phyloP scores from a whole-genome alignment of 2,113 vertebrate genomes.

The Phalacrocorax brasilianus region DNA sequence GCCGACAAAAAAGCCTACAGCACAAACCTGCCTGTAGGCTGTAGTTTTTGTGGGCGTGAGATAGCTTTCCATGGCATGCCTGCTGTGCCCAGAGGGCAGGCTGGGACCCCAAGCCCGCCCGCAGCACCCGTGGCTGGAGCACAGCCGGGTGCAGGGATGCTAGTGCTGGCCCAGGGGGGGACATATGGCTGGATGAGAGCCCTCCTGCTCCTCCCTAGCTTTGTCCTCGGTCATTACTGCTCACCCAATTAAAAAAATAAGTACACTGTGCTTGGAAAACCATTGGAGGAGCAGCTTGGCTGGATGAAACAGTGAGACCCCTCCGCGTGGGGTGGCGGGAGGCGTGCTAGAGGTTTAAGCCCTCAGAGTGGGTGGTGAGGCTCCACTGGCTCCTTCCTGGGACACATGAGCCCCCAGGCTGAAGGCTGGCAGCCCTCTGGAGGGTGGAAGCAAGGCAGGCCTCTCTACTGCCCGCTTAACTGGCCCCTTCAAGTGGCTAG shows the following conservation, averaged over 20 bases:
- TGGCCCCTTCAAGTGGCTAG: conserved; percentile 21
- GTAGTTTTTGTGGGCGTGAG: background rate
- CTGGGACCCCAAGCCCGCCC: background rate
- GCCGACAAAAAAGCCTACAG: background rate
- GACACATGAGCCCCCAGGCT: background rate
- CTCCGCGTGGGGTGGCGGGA: accelerated
- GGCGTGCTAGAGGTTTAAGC: background rate
- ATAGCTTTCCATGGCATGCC: background rate
- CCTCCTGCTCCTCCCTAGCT: background rate
- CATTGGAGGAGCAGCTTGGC: background rate
- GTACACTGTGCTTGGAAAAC: background rate
- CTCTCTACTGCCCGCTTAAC: background rate
- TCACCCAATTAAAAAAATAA: background rate
- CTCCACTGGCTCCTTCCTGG: background rate
- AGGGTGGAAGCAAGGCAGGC: background rate
- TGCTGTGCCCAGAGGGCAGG: background rate
- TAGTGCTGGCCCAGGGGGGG: background rate
- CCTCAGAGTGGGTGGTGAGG: background rate
- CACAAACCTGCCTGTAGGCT: background rate
- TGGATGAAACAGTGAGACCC: accelerated
- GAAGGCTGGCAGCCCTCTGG: background rate
- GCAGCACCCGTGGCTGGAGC: accelerated
- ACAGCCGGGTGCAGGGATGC: background rate
- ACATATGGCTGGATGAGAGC: background rate
- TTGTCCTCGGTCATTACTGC: background rate